Percentiles rank a stretch among this genome's conserved stretches.
These are phyloP conservation scores for Lucifuga dentata DNA, from an alignment of 2,113 vertebrate species.

Conservation along the genomic window DNA sequence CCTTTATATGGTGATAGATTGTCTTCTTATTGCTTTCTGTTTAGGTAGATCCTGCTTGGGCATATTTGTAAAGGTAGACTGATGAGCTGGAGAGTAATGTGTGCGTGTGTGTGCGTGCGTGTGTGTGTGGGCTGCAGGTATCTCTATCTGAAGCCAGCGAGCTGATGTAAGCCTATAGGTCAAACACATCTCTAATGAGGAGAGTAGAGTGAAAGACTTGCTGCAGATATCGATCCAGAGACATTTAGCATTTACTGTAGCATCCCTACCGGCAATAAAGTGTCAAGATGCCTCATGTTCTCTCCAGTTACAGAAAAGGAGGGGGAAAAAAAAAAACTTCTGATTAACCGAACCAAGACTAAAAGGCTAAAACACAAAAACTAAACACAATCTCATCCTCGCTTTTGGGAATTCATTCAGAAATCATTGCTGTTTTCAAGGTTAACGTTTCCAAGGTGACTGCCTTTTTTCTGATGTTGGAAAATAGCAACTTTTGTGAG, in stretches of 20 bases:
- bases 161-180: constrained; percentile 55
- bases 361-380: constrained; percentile 2
- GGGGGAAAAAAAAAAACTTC: constrained; percentile 23
- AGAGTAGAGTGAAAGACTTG: constrained; percentile 36
- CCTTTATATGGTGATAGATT: constrained; percentile 15
- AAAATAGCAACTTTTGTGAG: constrained; percentile 39
- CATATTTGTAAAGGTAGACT: neutral
- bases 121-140: constrained; percentile 13
- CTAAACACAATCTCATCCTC: neutral
- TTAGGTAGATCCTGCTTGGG: constrained; percentile 7
- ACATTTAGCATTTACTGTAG: constrained; percentile 74
- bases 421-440: neutral
- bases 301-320: constrained; percentile 23
- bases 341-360: constrained; percentile 23
- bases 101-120: constrained; percentile 1
- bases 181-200: constrained; percentile 64
- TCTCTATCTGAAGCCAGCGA: constrained; percentile 17
- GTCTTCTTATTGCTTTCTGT: constrained; percentile 6
- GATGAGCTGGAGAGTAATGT: neutral
- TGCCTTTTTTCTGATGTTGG: neutral
- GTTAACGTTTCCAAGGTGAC: constrained; percentile 57
- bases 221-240: constrained; percentile 68
- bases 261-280: constrained; percentile 32
- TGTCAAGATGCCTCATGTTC: constrained; percentile 45
- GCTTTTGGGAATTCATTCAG: neutral